Conservation (phyloP, 1,140 invertebrate species). For the Trissolcus basalis region DNA sequence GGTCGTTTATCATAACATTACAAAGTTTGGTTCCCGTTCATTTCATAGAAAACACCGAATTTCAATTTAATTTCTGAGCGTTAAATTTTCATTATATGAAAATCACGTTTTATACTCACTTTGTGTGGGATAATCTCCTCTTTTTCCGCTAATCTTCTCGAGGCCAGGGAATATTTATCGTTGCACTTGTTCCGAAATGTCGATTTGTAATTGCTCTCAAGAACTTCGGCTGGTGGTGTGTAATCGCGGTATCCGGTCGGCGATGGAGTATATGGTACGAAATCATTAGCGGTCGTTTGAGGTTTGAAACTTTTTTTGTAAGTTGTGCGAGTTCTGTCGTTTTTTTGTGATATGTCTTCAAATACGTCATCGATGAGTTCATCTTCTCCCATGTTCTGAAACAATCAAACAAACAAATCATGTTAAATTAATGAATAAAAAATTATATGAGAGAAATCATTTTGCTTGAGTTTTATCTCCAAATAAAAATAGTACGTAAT, state of each 20-base stretch:
- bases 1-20: too few species aligned
- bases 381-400: constrained; percentile 71
- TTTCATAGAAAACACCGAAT: too few species aligned
- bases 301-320: constrained; percentile 53
- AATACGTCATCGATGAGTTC: constrained; percentile 90
- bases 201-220: constrained; percentile 69
- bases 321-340: constrained; percentile 7
- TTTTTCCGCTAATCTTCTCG: constrained; percentile 68
- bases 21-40: too few species aligned
- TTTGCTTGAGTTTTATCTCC: too few species aligned
- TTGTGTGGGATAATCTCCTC: constrained; percentile 80
- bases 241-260: constrained; percentile 88
- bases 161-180: constrained; percentile 35
- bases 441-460: too few species aligned
- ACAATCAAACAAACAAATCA: constrained; percentile 3
- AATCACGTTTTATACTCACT: constrained; percentile 72
- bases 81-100: too few species aligned
- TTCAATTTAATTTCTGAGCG: too few species aligned
- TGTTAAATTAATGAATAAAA: constrained; percentile 1
- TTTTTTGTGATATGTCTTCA: constrained; percentile 77
- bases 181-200: constrained; percentile 45
- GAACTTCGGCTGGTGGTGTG: constrained; percentile 82
- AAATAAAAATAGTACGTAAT: too few species aligned
- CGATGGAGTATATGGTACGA: constrained; percentile 77
- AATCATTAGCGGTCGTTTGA: constrained; percentile 35